Evolutionary conservation across 2,888 invertebrate genomes (phyloP).

Genomic region (Phorcus lineatus): DNA sequence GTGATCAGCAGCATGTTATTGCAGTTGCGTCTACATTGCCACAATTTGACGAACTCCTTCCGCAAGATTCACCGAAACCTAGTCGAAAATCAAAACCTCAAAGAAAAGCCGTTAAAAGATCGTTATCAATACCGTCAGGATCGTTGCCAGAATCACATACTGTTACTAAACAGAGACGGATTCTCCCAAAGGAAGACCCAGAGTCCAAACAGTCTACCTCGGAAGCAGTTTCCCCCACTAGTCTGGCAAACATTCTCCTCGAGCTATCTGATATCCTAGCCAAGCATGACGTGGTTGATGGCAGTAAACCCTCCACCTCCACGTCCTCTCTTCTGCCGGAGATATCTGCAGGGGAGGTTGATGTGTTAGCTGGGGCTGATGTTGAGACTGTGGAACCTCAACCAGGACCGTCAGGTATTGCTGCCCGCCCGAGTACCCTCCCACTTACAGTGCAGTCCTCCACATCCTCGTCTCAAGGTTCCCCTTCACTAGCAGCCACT

Average conservation of each 20-base stretch:
- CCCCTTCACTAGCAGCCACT: not conserved
- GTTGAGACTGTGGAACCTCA: too few species aligned
- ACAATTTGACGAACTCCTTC: not conserved
- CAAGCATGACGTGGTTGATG: too few species aligned
- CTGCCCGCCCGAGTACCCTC: not conserved
- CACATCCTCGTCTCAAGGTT: not conserved
- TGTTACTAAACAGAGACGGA: not conserved
- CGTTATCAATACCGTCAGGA: not conserved
- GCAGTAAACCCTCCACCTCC: too few species aligned
- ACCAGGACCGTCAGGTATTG: too few species aligned
- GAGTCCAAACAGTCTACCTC: too few species aligned
- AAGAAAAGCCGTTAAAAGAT: not conserved
- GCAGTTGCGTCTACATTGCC: not conserved
- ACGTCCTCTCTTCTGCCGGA: too few species aligned
- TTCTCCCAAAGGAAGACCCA: not conserved
- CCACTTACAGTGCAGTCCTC: not conserved
- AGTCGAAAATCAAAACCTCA: not conserved
- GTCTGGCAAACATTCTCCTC: too few species aligned
- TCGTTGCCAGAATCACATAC: not conserved
- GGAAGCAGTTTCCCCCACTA: too few species aligned
- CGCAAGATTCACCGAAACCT: not conserved
- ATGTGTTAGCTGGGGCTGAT: too few species aligned
- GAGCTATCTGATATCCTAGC: too few species aligned
- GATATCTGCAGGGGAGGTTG: too few species aligned
- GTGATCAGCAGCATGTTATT: not conserved